Conservation (phyloP, 2,797 vertebrate genomes). For the Tenualosa thibaudeaui region DNA sequence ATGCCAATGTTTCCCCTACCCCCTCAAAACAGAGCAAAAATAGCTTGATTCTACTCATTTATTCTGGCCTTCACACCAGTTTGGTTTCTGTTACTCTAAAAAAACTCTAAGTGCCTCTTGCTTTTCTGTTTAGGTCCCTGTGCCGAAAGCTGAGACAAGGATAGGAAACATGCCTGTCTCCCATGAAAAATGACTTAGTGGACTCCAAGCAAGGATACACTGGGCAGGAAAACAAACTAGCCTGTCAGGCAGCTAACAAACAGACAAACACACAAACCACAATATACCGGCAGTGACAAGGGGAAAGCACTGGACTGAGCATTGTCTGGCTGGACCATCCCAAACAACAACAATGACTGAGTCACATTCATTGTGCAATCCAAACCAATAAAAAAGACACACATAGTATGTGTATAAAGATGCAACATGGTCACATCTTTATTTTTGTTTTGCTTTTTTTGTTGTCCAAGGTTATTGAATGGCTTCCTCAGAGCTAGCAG, state of each 20-base stretch:
- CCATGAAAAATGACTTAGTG: background rate
- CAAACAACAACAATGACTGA: background rate
- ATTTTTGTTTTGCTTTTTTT: background rate
- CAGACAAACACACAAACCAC: background rate
- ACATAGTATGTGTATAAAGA: background rate
- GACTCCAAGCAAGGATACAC: background rate
- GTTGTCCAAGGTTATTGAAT: background rate
- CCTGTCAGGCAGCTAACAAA: background rate
- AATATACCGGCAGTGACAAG: background rate
- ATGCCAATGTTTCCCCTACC: background rate
- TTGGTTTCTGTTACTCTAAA: slow-evolving; percentile 4
- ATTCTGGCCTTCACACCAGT: background rate
- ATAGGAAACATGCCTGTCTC: background rate
- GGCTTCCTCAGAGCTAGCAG: background rate
- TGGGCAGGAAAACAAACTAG: background rate
- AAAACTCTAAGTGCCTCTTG: background rate
- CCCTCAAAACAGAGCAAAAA: background rate
- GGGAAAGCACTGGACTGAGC: background rate
- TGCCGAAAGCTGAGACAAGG: background rate
- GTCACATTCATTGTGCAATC: background rate
- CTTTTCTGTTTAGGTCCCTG: background rate
- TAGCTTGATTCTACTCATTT: background rate
- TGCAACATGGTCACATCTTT: background rate
- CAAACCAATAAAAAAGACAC: background rate
- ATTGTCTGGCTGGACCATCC: background rate